Evolutionary conservation across 2,888 invertebrate genomes (phyloP).

Genomic region (Monopis laevigella): DNA sequence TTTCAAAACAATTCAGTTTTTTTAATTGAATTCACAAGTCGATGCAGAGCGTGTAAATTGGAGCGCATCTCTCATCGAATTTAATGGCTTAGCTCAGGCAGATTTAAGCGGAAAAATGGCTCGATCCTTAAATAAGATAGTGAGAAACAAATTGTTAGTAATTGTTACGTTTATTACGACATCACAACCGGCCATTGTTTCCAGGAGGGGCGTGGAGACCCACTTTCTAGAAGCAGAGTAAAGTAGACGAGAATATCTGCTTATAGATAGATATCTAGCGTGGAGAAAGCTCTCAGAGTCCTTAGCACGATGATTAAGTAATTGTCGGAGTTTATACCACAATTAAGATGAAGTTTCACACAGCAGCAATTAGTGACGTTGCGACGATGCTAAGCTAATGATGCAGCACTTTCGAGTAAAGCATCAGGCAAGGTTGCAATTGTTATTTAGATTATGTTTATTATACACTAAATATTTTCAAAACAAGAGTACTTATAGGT

Average conservation of each 20-base stretch:
- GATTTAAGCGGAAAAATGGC: constrained; percentile 27
- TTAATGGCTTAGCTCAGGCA: constrained; percentile 23
- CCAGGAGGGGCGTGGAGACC: constrained; percentile 25
- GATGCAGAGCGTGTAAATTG: constrained; percentile 33
- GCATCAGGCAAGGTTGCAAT: too few relatives aligned
- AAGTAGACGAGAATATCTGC: too few relatives aligned
- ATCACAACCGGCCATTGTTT: constrained; percentile 27
- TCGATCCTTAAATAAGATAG: constrained; percentile 27
- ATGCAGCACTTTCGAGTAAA: too few relatives aligned
- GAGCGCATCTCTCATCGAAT: constrained; percentile 20
- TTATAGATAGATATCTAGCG: too few relatives aligned
- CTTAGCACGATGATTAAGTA: background rate
- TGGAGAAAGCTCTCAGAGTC: background rate
- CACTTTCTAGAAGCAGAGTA: constrained; percentile 40
- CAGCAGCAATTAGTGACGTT: too few relatives aligned
- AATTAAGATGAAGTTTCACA: too few relatives aligned
- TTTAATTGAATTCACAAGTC: constrained; percentile 5
- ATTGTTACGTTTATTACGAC: constrained; percentile 40
- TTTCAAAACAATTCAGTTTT: background rate
- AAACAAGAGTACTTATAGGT: too few relatives aligned
- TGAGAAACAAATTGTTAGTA: constrained; percentile 30
- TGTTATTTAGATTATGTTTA: too few relatives aligned
- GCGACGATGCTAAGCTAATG: too few relatives aligned
- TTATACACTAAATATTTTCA: too few relatives aligned
- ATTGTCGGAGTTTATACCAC: too few relatives aligned